Percentiles rank a stretch among this genome's conserved stretches.
phyloP scores from a whole-genome alignment of 2,797 vertebrate species.

The Podargus strigoides region DNA sequence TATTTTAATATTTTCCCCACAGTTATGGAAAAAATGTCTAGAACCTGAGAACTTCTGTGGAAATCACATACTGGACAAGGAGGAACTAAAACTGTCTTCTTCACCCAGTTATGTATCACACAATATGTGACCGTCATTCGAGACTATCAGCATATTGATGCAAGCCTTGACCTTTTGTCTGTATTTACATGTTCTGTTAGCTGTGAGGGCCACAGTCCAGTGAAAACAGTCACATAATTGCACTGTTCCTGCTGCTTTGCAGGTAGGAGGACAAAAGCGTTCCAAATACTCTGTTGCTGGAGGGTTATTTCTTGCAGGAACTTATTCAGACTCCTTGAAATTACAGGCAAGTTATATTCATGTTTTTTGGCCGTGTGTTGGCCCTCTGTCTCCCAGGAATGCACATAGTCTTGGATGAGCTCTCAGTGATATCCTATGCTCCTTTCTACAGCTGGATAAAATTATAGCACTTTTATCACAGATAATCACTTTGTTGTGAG shows the following conservation, averaged over 20 bases:
- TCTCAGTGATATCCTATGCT: not conserved
- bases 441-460: not conserved
- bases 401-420: not conserved
- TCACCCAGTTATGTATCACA: not conserved
- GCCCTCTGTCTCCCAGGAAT: not conserved
- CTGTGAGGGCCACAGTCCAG: not conserved
- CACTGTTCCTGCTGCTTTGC: not conserved
- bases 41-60: not conserved
- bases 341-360: not conserved
- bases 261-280: not conserved
- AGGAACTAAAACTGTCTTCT: not conserved
- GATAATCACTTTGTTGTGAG: not conserved
- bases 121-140: fast-evolving
- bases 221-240: not conserved
- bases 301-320: not conserved
- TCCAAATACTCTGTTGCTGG: not conserved
- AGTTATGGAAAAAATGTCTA: not conserved
- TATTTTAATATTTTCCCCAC: not conserved
- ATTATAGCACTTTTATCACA: not conserved
- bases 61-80: not conserved
- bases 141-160: not conserved
- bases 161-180: not conserved
- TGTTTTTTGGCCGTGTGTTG: not conserved
- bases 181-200: not conserved
- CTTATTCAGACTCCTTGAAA: not conserved